Evolutionary conservation across 2,888 invertebrate species (phyloP), one percentile per base, ranked within the genome.

Genomic region (Ctenicera cuprea): DNA sequence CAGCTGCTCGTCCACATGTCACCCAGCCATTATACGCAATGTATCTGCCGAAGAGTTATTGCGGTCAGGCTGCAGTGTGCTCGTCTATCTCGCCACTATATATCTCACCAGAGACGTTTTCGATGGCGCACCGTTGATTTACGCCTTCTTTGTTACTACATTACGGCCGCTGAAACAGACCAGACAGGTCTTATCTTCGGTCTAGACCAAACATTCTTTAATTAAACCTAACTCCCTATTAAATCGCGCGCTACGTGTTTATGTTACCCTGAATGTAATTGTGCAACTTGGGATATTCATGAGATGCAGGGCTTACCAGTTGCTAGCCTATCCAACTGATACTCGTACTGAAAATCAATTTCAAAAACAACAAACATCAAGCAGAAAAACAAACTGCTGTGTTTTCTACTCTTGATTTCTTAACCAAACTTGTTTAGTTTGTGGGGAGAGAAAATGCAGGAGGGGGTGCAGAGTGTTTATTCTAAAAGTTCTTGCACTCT

Each of bases 21-120:
- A 82, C 81, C 79, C 78, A 80, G 80, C 82, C 81, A 83, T 83
- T 83, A 83, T 82, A 81, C 82, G 82, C 81, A 83, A 81, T 81
- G 81, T 80, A 82, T 82, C 82, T 81, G 78, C 79, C 79, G 80
- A 82, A 83, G 82, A 83, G 82, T 84, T 84, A 84, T 84, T 83
- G 82, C 82, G 82, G 82, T 83, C 82, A 80, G 82, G 79, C 80
- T 80, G 76, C 69, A 72, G 68, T 77, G 78, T 76, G 79, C 72
- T 78, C 76, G 80, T 78, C 76, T 80, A 80, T 82, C 82, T 81
- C 79, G 81, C 80, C 78, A 81, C 82, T 78, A 82, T 82, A 82
- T 81, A 82, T 82, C 80, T 81, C 80, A 78, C 77, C 76, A 77
- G 78, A 79, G 81, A 80, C 81, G 79, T 80, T 80, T 80, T 81